A percentile compares a stretch with the other conserved stretches of the same genome.
These are phyloP conservation scores for Distichodus sexfasciatus DNA, from an alignment of 2,797 vertebrate genomes.

Conservation along the genomic window DNA sequence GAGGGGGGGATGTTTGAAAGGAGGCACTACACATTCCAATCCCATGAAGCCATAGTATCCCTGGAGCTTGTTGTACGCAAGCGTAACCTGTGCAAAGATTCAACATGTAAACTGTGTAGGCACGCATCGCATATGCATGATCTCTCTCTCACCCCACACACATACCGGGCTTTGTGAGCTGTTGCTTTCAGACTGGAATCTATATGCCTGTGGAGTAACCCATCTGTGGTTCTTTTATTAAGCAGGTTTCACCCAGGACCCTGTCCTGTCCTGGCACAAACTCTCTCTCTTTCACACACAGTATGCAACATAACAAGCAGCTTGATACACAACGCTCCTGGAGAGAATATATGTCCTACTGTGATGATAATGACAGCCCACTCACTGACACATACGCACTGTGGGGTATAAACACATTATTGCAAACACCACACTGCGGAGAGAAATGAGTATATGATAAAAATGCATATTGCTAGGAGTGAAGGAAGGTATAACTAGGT, in stretches of 20 bases:
- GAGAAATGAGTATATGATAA: not conserved
- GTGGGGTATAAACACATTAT: constrained; percentile 6
- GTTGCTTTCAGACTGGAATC: constrained; percentile 25
- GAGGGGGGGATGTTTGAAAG: constrained; percentile 89
- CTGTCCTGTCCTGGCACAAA: constrained; percentile 29
- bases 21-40: constrained; percentile 96
- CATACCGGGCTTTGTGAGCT: constrained; percentile 7
- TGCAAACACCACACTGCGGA: not conserved
- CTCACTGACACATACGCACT: constrained; percentile 1
- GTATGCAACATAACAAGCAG: constrained; percentile 63
- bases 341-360: constrained; percentile 70
- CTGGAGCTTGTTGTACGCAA: constrained; percentile 65
- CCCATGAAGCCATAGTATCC: constrained; percentile 87
- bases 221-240: constrained; percentile 74
- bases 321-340: constrained; percentile 62
- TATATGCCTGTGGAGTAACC: constrained; percentile 60
- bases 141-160: constrained; percentile 32
- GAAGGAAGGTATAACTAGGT: too few relatives aligned
- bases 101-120: constrained; percentile 43
- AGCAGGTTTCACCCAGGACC: constrained; percentile 65
- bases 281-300: constrained; percentile 44
- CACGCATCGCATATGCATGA: constrained; percentile 14
- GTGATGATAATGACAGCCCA: constrained; percentile 71
- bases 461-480: too few relatives aligned
- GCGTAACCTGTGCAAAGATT: constrained; percentile 37